phyloP scores from a whole-genome alignment of 2,888 invertebrate species.

The Cactoblastis cactorum region DNA sequence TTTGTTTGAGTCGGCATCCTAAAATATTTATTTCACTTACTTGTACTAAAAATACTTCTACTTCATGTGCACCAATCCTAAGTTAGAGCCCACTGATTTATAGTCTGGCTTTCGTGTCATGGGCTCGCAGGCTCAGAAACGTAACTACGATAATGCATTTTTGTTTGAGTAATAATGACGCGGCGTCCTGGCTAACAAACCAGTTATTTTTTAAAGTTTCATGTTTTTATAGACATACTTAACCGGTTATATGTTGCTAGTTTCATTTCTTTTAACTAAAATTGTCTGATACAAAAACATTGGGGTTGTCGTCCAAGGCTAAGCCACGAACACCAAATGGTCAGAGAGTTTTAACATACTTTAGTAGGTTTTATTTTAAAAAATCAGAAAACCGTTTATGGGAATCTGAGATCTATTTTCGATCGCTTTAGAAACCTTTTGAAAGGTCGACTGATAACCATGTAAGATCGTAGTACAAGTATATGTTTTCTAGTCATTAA shows the following conservation, averaged over 20 bases:
- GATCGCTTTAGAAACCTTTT: too few species aligned
- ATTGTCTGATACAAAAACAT: neutral
- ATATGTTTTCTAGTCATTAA: conserved; percentile 15
- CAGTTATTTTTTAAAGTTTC: neutral
- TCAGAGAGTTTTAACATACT: too few species aligned
- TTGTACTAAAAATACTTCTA: too few species aligned
- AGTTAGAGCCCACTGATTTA: conserved; percentile 57
- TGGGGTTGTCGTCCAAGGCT: too few species aligned
- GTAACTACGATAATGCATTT: conserved; percentile 53
- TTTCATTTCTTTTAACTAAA: neutral
- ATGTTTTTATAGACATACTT: neutral
- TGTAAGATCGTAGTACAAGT: neutral
- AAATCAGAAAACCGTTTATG: too few species aligned
- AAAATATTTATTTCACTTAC: too few species aligned
- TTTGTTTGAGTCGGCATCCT: too few species aligned
- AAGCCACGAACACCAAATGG: too few species aligned
- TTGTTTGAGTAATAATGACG: conserved; percentile 39
- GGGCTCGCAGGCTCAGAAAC: conserved; percentile 38
- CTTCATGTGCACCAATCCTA: conserved; percentile 18
- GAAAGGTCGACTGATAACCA: neutral
- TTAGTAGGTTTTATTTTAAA: too few species aligned
- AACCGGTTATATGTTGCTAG: neutral
- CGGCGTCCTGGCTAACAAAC: conserved; percentile 27
- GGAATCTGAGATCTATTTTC: too few species aligned
- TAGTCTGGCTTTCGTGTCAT: conserved; percentile 58